Conservation (phyloP, 2,113 vertebrate genomes). For the Empidonax traillii region DNA sequence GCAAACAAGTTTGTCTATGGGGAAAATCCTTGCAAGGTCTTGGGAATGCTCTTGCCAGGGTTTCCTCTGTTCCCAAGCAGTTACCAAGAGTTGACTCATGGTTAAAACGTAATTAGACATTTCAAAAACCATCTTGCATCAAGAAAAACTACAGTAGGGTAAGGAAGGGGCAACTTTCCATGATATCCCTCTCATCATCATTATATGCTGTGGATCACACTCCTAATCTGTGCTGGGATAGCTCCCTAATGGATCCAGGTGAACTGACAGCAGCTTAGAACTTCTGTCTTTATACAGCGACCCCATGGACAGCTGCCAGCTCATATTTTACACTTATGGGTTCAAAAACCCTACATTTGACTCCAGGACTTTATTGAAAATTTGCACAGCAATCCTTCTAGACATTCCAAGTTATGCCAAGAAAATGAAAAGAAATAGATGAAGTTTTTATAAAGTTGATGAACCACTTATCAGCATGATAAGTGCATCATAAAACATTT, state of each 20-base stretch:
- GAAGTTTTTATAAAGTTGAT: neutral
- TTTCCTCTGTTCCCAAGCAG: neutral
- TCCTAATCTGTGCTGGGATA: neutral
- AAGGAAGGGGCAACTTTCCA: neutral
- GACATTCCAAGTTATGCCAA: neutral
- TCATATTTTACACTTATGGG: neutral
- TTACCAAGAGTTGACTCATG: neutral
- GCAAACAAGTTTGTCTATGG: neutral
- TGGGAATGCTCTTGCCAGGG: neutral
- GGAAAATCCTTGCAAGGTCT: neutral
- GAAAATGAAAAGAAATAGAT: neutral
- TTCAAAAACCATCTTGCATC: neutral
- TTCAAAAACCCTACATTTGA: neutral
- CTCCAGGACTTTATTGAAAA: neutral
- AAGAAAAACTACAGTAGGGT: neutral
- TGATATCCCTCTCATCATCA: rapidly evolving
- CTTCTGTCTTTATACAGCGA: neutral
- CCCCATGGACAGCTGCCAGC: neutral
- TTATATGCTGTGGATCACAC: neutral
- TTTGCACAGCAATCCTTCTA: neutral
- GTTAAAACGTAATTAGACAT: neutral
- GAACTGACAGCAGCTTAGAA: neutral
- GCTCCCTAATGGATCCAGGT: neutral
- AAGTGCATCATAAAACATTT: neutral
- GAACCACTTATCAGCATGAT: neutral